These are phyloP conservation scores for Koerneria pararmatus DNA, from an alignment of 2,888 invertebrate species.

Conservation along the genomic window DNA sequence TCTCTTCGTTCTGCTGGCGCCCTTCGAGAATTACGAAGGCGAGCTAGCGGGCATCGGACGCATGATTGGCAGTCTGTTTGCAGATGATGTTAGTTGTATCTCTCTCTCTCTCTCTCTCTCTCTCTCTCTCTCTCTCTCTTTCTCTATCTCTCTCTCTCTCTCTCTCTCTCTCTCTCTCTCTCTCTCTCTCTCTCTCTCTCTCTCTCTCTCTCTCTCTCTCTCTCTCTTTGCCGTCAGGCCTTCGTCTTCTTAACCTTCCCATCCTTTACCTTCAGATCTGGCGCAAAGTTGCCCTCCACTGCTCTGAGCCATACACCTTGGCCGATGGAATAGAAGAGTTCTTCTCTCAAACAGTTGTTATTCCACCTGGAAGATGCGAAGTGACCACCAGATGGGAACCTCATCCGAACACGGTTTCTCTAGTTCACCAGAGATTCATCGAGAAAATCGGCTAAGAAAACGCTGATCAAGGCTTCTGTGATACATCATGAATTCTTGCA, in stretches of 20 bases:
- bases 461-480: too few species aligned
- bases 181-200: too few species aligned
- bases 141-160: too few species aligned
- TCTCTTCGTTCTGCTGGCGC: slow-evolving; percentile 60
- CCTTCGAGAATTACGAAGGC: slow-evolving; percentile 51
- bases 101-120: too few species aligned
- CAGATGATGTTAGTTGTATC: slow-evolving; percentile 58
- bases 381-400: slow-evolving; percentile 60
- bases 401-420: slow-evolving; percentile 51
- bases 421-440: too few species aligned
- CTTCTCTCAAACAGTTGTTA: slow-evolving; percentile 35
- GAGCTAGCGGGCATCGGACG: slow-evolving; percentile 57
- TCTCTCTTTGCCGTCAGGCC: too few species aligned
- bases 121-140: too few species aligned
- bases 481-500: too few species aligned
- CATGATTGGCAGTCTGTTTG: slow-evolving; percentile 60
- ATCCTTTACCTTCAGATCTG: slow-evolving; percentile 31
- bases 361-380: slow-evolving; percentile 53
- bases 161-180: too few species aligned
- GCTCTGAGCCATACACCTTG: slow-evolving; percentile 32
- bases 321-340: slow-evolving; percentile 46
- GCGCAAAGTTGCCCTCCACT: slow-evolving; percentile 36
- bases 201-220: too few species aligned
- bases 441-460: too few species aligned
- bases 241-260: too few species aligned